Evolutionary conservation across 2,888 invertebrate species (phyloP), one percentile per base, ranked within the genome.

Genomic region (Tromatobia lineatoria): DNA sequence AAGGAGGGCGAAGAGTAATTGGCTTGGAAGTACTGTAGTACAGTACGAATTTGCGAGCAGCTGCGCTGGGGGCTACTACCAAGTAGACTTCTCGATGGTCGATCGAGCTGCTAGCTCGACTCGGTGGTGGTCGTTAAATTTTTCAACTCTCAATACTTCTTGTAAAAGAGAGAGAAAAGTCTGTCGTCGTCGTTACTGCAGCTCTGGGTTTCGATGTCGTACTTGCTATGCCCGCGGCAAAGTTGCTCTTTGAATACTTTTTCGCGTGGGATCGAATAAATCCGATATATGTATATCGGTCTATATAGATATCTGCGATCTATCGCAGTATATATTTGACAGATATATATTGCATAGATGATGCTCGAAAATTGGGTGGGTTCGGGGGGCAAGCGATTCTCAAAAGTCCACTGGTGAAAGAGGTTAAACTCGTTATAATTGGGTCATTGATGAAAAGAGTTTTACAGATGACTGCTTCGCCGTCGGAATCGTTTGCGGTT

Each of bases 211-310:
- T 57, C 57, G 45, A 73, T 47, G 59, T 77, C 77, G 29, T 45
- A 34, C 54, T 76, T 52, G 54, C 29, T 54, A 76, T 45, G 57
- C 76, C 25, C 45, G 47, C 29, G 47, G 69, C 69, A 11, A 78
- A 61, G 50, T 70, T 78, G 23, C 61, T 78, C 61, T 78, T 78
- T 78, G 78, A 70, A 61, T 61, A 78, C 78, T 78, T 78, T 78
- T 78, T 64, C 74, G 61, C 59, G 10, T 52, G 10, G 59, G 38
- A 78, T 70, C 61, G 59, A 38, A 70, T 76, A 29, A 20, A 47
- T 20, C 2, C 34, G 59, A n/a, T 47, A 66, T 45, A 52, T 54
- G 7, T 61, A 45, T 23, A 38, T 29, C 1, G 29, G 29, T 42
- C 7, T 57, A 23, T 11, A 29, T 57, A 57, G 4, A 29, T 29